Evolutionary conservation across 2,113 vertebrate genomes (phyloP).

Genomic region (Symphodus melops): DNA sequence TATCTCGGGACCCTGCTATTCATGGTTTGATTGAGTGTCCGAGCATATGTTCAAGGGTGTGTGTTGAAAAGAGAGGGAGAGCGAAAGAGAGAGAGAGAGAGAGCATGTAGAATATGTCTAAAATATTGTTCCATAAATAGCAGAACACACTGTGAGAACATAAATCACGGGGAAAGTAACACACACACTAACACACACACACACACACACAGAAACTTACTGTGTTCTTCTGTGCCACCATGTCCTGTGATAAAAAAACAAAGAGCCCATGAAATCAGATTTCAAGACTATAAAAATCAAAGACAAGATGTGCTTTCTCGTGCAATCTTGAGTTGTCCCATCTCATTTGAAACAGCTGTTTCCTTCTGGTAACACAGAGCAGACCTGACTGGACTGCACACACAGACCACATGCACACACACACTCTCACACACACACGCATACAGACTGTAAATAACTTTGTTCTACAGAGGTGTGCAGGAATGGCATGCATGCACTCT

Average conservation of each 20-base stretch:
- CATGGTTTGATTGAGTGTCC: not conserved
- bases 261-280: conserved; percentile 17
- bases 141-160: not conserved
- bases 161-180: conserved; percentile 41
- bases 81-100: not conserved
- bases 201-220: conserved; percentile 86
- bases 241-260: conserved; percentile 83
- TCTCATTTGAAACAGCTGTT: conserved; percentile 40
- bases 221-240: conserved; percentile 94
- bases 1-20: not conserved
- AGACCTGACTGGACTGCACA: conserved; percentile 5
- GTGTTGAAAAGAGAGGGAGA: not conserved
- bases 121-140: conserved; percentile 56
- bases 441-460: conserved; percentile 64
- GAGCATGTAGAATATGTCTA: conserved; percentile 11
- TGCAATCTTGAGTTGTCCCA: not conserved
- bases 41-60: not conserved
- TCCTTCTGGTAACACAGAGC: conserved; percentile 4
- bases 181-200: conserved; percentile 62
- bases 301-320: not conserved
- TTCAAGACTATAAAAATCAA: not conserved
- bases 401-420: not conserved
- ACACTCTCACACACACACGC: not conserved
- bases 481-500: conserved; percentile 35
- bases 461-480: conserved; percentile 29